These are phyloP conservation scores for Oenanthe melanoleuca DNA, from an alignment of 2,113 vertebrate species.

Conservation along the genomic window DNA sequence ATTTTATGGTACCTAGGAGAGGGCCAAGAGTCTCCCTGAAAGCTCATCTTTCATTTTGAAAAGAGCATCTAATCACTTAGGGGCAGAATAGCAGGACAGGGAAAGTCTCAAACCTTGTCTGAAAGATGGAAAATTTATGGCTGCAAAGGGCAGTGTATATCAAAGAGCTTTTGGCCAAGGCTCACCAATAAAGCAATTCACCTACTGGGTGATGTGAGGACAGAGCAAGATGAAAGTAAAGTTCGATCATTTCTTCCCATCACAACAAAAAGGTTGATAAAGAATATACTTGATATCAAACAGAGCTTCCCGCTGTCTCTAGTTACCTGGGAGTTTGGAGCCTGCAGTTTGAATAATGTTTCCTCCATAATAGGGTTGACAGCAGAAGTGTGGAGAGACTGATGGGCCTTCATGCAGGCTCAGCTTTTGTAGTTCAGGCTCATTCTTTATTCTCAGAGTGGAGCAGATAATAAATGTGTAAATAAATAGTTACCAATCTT, in stretches of 20 bases:
- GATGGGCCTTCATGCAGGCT: slow-evolving; percentile 87
- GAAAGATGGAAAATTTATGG: slow-evolving; percentile 79
- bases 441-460: slow-evolving; percentile 78
- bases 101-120: slow-evolving; percentile 71
- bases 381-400: slow-evolving; percentile 99
- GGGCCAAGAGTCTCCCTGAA: slow-evolving; percentile 61
- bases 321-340: slow-evolving; percentile 95
- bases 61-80: slow-evolving; percentile 56
- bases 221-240: slow-evolving; percentile 84
- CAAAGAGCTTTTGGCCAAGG: slow-evolving; percentile 74
- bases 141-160: slow-evolving; percentile 68
- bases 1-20: slow-evolving; percentile 51
- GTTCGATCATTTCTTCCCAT: slow-evolving; percentile 82
- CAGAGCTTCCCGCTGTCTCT: slow-evolving; percentile 81
- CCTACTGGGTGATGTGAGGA: slow-evolving; percentile 82
- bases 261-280: slow-evolving; percentile 83
- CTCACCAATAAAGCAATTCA: slow-evolving; percentile 76
- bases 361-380: slow-evolving; percentile 88
- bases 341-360: slow-evolving; percentile 88
- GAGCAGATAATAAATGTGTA: slow-evolving; percentile 77
- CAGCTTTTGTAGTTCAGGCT: slow-evolving; percentile 75
- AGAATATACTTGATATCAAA: slow-evolving; percentile 83
- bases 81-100: slow-evolving; percentile 47
- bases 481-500: slow-evolving; percentile 78
- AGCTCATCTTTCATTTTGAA: slow-evolving; percentile 66